phyloP scores from a whole-genome alignment of 2,113 vertebrate genomes.

The Gopherus flavomarginatus region DNA sequence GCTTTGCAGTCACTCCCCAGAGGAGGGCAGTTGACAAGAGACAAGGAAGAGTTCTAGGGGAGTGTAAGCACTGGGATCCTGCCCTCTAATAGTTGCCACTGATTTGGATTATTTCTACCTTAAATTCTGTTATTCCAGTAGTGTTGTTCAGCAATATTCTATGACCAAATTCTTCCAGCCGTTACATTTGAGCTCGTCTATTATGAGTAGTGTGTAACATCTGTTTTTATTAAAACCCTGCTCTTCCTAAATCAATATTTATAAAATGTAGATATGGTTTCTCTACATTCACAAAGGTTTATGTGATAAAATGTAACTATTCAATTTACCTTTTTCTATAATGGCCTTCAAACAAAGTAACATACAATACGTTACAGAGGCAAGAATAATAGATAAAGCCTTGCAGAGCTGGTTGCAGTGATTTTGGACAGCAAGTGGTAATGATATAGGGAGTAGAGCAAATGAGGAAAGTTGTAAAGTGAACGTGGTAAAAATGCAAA shows the following conservation, averaged over 20 bases:
- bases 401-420: background rate
- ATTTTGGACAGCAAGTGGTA: conserved; percentile 13
- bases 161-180: background rate
- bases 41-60: background rate
- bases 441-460: background rate
- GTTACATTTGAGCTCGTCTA: background rate
- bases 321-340: conserved; percentile 40
- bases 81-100: background rate
- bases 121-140: conserved; percentile 8
- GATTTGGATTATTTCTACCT: background rate
- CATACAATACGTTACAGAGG: conserved; percentile 6
- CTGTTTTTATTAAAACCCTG: conserved; percentile 2
- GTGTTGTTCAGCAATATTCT: background rate
- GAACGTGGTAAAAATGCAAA: background rate
- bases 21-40: background rate
- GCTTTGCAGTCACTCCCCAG: background rate
- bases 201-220: background rate
- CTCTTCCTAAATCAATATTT: background rate
- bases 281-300: background rate
- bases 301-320: conserved; percentile 22
- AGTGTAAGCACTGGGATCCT: background rate
- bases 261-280: background rate
- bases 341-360: background rate
- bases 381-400: background rate
- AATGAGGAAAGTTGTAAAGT: background rate